Conservation (phyloP, 2,888 invertebrate species). For the Ypsolopha scabrella region DNA sequence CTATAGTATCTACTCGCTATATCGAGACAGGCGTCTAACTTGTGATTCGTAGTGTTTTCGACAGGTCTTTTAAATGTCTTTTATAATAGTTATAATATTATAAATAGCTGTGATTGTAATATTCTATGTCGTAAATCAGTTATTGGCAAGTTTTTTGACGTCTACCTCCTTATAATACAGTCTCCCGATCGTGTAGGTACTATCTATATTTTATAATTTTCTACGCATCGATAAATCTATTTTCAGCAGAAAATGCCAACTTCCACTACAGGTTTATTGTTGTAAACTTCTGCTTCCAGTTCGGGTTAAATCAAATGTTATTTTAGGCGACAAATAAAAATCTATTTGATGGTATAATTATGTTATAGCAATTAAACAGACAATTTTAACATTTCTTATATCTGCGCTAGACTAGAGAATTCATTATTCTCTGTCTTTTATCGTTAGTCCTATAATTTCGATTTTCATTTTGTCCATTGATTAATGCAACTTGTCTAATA, state of each 20-base stretch:
- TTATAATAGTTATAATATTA: slow-evolving; percentile 34
- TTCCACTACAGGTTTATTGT: too few species aligned
- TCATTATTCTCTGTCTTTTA: background rate
- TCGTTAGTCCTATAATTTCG: background rate
- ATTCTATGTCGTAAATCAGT: slow-evolving; percentile 26
- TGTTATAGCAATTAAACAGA: background rate
- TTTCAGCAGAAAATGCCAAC: too few species aligned
- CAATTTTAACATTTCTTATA: background rate
- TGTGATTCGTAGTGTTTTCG: slow-evolving; percentile 59
- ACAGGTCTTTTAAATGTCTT: slow-evolving; percentile 45
- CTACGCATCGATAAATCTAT: too few species aligned
- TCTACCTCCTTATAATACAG: background rate
- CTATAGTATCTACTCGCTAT: slow-evolving; percentile 30
- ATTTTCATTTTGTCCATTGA: background rate
- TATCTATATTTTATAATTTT: too few species aligned
- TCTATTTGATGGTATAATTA: background rate
- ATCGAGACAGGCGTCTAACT: slow-evolving; percentile 46
- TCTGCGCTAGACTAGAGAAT: background rate
- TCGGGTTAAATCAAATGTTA: too few species aligned
- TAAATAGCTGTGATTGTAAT: slow-evolving; percentile 51
- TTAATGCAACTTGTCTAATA: background rate
- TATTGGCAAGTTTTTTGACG: slow-evolving; percentile 27
- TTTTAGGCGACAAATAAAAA: background rate
- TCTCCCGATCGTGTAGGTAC: too few species aligned
- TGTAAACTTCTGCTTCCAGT: too few species aligned